Base-by-base conservation (phyloP, 2,888 invertebrate genomes). In the Hartigia nigra region DNA sequence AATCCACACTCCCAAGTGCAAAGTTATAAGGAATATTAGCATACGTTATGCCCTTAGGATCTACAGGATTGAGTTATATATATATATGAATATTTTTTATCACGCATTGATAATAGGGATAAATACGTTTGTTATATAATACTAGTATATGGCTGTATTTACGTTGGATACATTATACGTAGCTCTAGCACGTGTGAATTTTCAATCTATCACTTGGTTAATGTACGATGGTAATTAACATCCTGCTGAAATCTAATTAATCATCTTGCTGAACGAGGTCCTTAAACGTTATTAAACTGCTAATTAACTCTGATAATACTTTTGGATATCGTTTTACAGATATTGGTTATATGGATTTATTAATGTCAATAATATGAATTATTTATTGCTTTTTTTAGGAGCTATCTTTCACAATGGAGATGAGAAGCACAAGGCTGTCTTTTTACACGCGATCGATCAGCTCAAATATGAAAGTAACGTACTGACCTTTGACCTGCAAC, bases 341-440 rank as follows among this genome's bases (percentile, higher is more conserved):
- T 55, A 55, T 23, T 23, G 55, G 2, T 5, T 55, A 55, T 55
- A 23, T 55, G 55, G 9, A 55, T 55, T 39, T 55, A 9, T 23
- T 9, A 9, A 5, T 55, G 9, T 55, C 9, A 9, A 55, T 23
- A 31, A 12, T 31, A 34, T 34, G 4, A 31, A 12, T 72, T 72
- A 34, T 72, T 55, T 4, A 72, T 12, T 31, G 69, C 1, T 81
- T 82, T 69, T 78, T 78, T 23, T 83, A 90, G 90, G 90, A 76
- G 89, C 87, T n/a, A 90, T 90, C 78, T 90, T 90, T 83, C 88
- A 90, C 80, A 84, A 79, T 31, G 87, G 83, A n/a, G 88, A 89
- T 74, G 86, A 85, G 39, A 86, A 87, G 76, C 82, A 86, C 74
- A 76, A 79, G 69, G 77, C 79, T 37, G 87, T 88, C 32, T 90